Evolutionary conservation across 1,140 invertebrate genomes (phyloP), one percentile per base, ranked within the genome.

Genomic region (Caenorhabditis remanei): DNA sequence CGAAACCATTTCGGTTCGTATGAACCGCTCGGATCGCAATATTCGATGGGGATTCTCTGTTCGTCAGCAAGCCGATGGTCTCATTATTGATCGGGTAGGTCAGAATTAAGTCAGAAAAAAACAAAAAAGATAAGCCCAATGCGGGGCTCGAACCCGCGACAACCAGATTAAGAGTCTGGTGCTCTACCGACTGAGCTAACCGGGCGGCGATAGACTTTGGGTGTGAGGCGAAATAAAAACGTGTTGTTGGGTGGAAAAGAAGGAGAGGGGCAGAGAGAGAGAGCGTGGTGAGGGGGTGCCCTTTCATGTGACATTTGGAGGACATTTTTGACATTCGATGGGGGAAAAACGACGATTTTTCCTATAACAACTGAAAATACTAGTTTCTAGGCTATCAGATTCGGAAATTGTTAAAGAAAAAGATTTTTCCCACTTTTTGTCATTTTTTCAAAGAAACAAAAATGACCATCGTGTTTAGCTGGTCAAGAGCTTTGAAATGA

Each of bases 111-210:
- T 5, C 14, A 50, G 14, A 48, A 53, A 41, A 32, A 11, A 86
- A 90, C 91, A 32, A 61, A 61, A 61, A 61, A 21, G 16, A 24
- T 61, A 61, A 61, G 40, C 65, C 65, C 65, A 71, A 43, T 71
- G 65, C 65, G 65, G 32, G 61, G 61, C 61, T 91, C 90, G 90
- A 91, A 91, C 90, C 90, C 90, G 90, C 91, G 90, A 91, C 91
- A 90, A 89, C 91, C 91, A 91, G 90, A 91, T 92, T 91, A 91
- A 92, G 90, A 91, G 90, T 91, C 91, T 92, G 90, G 89, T 92
- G 90, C 90, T 91, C 90, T 90, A 91, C 90, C 90, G 90, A 91
- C 90, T 90, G 90, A 91, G 90, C 90, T 91, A 91, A 91, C 90
- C 91, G 90, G 90, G 90, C 90, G 86, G 75, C 75, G 79, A n/a